Percentiles rank a stretch among this genome's conserved stretches.
Evolutionary conservation across 2,888 invertebrate species (phyloP).

Genomic region (Mechanitis mazaeus): DNA sequence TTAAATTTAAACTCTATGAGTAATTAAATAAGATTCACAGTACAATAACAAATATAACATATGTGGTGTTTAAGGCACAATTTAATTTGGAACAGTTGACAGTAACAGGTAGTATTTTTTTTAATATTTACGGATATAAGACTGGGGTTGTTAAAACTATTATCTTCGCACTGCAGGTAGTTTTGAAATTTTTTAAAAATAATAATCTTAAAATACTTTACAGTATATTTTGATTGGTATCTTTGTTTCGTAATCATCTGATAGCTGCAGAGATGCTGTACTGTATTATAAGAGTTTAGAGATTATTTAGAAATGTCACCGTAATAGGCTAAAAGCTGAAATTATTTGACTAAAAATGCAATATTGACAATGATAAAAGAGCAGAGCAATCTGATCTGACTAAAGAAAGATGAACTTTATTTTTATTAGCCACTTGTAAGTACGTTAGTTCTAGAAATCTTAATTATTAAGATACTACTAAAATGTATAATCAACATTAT

Average conservation of each 20-base stretch:
- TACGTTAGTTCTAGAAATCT: no score
- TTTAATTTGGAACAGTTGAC: constrained; percentile 30
- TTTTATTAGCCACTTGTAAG: no score
- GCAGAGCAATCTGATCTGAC: no score
- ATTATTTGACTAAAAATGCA: no score
- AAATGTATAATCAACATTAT: no score
- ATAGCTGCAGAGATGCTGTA: not conserved
- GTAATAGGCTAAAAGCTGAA: no score
- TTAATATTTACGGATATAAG: constrained; percentile 54
- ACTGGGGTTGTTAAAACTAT: constrained; percentile 52
- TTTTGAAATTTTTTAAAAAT: constrained; percentile 22
- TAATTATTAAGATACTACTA: no score
- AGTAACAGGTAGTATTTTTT: constrained; percentile 63
- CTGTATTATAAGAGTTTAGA: no score
- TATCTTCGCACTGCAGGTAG: constrained; percentile 37
- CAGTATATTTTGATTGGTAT: not conserved
- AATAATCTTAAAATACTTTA: constrained; percentile 8
- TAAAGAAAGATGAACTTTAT: no score
- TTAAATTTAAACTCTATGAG: constrained; percentile 3
- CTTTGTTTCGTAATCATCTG: not conserved
- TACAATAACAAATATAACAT: not conserved
- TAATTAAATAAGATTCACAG: not conserved
- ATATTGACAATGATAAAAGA: no score
- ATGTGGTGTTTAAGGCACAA: constrained; percentile 16
- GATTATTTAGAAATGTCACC: no score